Percentiles rank a stretch among this genome's conserved stretches.
Conservation (phyloP, 2,888 invertebrate species). For the Sclerodermus sp. region DNA sequence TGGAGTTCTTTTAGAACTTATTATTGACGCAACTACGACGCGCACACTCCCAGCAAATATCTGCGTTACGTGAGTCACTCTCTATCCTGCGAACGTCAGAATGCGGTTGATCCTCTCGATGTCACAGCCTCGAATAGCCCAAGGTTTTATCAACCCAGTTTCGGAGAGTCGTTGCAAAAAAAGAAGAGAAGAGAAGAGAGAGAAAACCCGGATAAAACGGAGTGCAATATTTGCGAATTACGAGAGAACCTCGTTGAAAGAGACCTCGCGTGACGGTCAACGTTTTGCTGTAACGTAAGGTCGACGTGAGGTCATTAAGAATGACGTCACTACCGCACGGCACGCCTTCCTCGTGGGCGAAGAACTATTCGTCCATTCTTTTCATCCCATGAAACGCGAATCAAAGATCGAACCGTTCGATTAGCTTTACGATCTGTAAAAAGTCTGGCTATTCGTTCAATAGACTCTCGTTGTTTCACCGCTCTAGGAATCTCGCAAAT, state of each 20-base stretch:
- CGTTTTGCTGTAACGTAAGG: background rate
- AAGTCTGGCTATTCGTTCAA: no score
- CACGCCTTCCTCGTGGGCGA: background rate
- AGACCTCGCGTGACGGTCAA: background rate
- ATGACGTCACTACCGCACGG: background rate
- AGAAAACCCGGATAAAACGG: no score
- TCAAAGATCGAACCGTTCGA: background rate
- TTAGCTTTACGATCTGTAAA: no score
- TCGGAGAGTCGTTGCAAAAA: background rate
- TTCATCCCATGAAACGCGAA: background rate
- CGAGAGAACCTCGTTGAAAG: background rate
- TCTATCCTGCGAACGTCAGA: background rate
- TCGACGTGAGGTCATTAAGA: background rate
- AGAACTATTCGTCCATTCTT: background rate
- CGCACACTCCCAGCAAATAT: background rate
- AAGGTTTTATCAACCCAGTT: background rate
- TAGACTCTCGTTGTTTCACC: no score
- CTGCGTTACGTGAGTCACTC: background rate
- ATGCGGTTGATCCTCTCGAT: background rate
- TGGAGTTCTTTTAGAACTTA: background rate
- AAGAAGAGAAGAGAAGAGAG: background rate
- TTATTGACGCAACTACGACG: background rate
- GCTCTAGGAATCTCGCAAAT: no score
- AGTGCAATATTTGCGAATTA: background rate
- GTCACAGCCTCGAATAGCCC: slow-evolving; percentile 1